Conservation (phyloP, 2,113 vertebrate genomes). For the Labeo rohita region DNA sequence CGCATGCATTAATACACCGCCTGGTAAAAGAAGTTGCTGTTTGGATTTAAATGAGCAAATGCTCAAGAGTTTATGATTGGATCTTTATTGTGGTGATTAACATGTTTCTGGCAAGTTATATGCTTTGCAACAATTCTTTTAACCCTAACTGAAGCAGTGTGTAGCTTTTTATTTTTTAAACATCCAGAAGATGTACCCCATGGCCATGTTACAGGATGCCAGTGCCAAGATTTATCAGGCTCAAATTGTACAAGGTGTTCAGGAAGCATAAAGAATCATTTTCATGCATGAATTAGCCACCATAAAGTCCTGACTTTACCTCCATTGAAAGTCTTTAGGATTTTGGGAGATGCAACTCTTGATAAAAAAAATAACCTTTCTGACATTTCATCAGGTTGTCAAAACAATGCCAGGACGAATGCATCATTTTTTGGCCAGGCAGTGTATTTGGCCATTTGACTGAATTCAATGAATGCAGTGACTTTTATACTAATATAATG, state of each 20-base stretch:
- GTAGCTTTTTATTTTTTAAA: not conserved
- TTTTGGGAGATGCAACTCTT: too few species aligned
- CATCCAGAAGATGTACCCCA: not conserved
- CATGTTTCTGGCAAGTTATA: not conserved
- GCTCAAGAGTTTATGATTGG: not conserved
- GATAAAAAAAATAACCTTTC: too few species aligned
- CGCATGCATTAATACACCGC: not conserved
- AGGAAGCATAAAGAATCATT: not conserved
- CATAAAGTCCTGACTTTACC: not conserved
- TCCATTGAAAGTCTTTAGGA: not conserved
- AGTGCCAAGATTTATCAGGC: not conserved
- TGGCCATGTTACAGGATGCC: not conserved
- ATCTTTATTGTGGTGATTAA: not conserved
- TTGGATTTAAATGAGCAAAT: not conserved
- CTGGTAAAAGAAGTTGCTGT: not conserved
- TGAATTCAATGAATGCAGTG: too few species aligned
- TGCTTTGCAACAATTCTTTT: not conserved
- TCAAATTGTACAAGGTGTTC: not conserved
- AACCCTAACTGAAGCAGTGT: too few species aligned
- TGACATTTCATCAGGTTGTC: too few species aligned
- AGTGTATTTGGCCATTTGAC: not conserved
- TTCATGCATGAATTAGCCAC: not conserved
- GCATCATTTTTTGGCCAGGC: not conserved
- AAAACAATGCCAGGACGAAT: too few species aligned
- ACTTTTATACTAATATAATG: not conserved